Evolutionary conservation across 2,888 invertebrate genomes (phyloP), one percentile per base, ranked within the genome.

Genomic region (Cancer borealis): DNA sequence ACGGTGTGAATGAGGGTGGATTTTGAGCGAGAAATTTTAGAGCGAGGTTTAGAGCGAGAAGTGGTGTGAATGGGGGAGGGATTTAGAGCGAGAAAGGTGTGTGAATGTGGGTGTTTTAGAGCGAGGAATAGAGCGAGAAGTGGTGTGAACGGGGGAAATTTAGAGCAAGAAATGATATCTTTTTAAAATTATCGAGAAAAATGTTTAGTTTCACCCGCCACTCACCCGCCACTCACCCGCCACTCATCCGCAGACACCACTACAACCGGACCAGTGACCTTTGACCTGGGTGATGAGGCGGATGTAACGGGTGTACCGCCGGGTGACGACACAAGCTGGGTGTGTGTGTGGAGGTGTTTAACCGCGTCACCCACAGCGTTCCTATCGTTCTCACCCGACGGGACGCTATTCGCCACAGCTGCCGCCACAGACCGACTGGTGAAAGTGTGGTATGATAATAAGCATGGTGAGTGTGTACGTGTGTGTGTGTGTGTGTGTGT

Each of bases 401-500:
- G 99, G 12, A 98, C 99, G 6, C 97, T 99, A 92, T 99, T 99
- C 97, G 99, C 99, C 12, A 99, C 99, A 3, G 98, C 99, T 94
- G 99, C 99, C 94, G 98, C 98, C 97, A 98, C 98, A 96, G 99
- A 99, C 97, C 97, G 99, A 96, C 97, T 99, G 95, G 99, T 99
- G 95, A 99, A 99, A 97, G 98, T 99, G 96, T 99, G 99, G 99
- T 99, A 99, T 97, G 99, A 99, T 97, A 99, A 99, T 96, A 98
- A 98, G 30, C 93, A 95, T 54, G 45, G 95, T 95, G 87, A 92
- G 95, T 95, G 88, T 47, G 88, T 14, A 6, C 26, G n/a, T n/a
- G 17, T 92, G 6, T 66, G 12, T 1, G 73, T 39, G 46, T 45
- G 79, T 39, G 10, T 26, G 12, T 10, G n/a, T n/a, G n/a, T n/a